Conservation (phyloP, 2,888 invertebrate genomes). For the Plebejus argus region DNA sequence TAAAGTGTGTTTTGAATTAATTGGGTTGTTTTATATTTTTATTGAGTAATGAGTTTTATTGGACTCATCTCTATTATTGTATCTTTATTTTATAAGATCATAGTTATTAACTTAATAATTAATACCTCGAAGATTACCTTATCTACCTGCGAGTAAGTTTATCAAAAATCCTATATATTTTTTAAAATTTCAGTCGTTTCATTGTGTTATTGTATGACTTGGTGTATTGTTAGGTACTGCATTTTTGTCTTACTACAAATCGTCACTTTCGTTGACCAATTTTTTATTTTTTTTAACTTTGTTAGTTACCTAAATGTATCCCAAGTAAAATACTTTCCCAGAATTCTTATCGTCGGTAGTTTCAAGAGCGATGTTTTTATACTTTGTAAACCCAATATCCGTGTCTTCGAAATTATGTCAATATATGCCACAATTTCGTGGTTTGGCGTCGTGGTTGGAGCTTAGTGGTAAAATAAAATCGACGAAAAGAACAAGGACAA, state of each 20-base stretch:
- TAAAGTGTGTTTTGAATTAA: neutral
- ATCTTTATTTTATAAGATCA: neutral
- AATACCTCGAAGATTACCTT: neutral
- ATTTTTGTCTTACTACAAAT: no score
- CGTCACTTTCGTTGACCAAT: no score
- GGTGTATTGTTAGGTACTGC: no score
- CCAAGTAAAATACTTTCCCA: neutral
- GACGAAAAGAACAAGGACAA: slow-evolving; percentile 16
- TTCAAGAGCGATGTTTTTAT: neutral
- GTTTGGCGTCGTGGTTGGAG: slow-evolving; percentile 35
- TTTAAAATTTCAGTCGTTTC: no score
- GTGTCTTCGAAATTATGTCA: slow-evolving; percentile 33
- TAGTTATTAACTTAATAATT: neutral
- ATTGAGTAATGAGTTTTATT: slow-evolving; percentile 3
- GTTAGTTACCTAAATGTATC: neutral
- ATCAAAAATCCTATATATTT: no score
- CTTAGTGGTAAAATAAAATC: slow-evolving; percentile 35
- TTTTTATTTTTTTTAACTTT: neutral
- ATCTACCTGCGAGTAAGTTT: no score
- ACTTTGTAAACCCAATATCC: slow-evolving; percentile 35
- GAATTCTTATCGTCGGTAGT: neutral
- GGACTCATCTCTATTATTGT: neutral
- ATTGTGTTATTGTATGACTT: no score
- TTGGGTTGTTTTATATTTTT: slow-evolving; percentile 18
- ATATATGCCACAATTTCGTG: slow-evolving; percentile 37